These are phyloP conservation scores for Malacosoma neustria DNA, from an alignment of 2,888 invertebrate species.

Conservation along the genomic window DNA sequence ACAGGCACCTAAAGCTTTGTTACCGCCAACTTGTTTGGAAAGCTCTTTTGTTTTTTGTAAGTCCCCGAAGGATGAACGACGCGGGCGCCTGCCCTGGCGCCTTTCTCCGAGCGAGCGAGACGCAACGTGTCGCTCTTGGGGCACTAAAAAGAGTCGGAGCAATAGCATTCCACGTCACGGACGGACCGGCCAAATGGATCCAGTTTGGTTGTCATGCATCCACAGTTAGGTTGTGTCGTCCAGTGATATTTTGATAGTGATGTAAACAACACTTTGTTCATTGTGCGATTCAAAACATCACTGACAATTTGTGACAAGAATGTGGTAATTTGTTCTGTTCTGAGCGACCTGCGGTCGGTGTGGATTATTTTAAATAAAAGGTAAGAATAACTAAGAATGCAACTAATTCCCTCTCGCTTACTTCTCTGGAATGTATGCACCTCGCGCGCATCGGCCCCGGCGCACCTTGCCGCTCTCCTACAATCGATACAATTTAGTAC, in stretches of 20 bases:
- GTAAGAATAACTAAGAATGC: slow-evolving; percentile 67
- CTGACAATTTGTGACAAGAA: slow-evolving; percentile 34
- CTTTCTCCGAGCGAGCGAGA: slow-evolving; percentile 56
- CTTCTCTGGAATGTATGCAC: slow-evolving; percentile 69
- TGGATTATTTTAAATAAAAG: slow-evolving; percentile 34
- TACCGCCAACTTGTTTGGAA: slow-evolving; percentile 65
- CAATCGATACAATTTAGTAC: slow-evolving; percentile 20
- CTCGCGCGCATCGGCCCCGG: slow-evolving; percentile 38
- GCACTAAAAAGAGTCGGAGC: slow-evolving; percentile 37
- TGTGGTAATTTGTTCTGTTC: slow-evolving; percentile 33
- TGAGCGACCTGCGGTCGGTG: slow-evolving; percentile 19
- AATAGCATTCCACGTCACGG: slow-evolving; percentile 60
- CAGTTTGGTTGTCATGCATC: slow-evolving; percentile 63
- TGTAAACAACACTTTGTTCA: slow-evolving; percentile 52
- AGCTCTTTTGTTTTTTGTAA: slow-evolving; percentile 63
- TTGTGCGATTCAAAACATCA: slow-evolving; percentile 33
- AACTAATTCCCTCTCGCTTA: slow-evolving; percentile 61
- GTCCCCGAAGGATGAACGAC: slow-evolving; percentile 67
- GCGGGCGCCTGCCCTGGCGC: slow-evolving; percentile 67
- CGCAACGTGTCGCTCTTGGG: slow-evolving; percentile 15
- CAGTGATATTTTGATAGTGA: slow-evolving; percentile 42
- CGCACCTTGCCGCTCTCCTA: slow-evolving; percentile 59
- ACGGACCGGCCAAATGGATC: slow-evolving; percentile 51
- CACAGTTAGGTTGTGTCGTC: slow-evolving; percentile 43
- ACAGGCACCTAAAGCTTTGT: slow-evolving; percentile 55